These are phyloP conservation scores for Capitella teleta DNA, from an alignment of 1,140 invertebrate genomes.

Conservation along the genomic window DNA sequence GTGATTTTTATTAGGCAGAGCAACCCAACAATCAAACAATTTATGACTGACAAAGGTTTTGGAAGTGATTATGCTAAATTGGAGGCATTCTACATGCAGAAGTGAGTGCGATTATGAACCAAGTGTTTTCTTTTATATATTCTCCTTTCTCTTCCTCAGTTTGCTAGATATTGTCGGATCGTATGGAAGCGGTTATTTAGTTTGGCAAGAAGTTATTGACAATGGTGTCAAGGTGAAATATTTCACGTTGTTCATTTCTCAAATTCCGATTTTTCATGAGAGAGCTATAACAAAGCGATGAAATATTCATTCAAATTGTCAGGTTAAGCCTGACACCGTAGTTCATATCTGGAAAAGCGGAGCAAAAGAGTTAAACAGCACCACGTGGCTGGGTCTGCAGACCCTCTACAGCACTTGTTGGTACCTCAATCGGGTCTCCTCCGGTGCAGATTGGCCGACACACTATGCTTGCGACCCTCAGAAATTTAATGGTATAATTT, in stretches of 20 bases:
- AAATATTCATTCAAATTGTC: too few relatives aligned
- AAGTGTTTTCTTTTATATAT: too few relatives aligned
- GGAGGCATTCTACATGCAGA: slow-evolving; percentile 59
- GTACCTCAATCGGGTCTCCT: slow-evolving; percentile 68
- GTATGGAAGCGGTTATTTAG: slow-evolving; percentile 47
- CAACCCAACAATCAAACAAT: slow-evolving; percentile 61
- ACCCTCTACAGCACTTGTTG: slow-evolving; percentile 66
- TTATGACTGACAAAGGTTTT: slow-evolving; percentile 54
- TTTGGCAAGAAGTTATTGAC: slow-evolving; percentile 88
- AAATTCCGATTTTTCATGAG: too few relatives aligned
- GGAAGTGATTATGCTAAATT: slow-evolving; percentile 46
- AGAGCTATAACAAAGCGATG: too few relatives aligned
- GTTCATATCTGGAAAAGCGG: slow-evolving; percentile 45
- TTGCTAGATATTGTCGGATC: background rate
- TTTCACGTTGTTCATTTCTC: too few relatives aligned
- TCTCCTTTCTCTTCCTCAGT: too few relatives aligned
- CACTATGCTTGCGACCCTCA: slow-evolving; percentile 59
- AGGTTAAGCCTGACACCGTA: too few relatives aligned
- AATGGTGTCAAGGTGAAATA: slow-evolving; percentile 50
- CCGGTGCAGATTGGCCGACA: slow-evolving; percentile 62
- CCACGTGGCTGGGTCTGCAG: slow-evolving; percentile 50
- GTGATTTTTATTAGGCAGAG: slow-evolving; percentile 50
- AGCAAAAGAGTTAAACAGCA: slow-evolving; percentile 38
- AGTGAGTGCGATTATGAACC: too few relatives aligned
- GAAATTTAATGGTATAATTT: slow-evolving; percentile 4